Base-by-base conservation (phyloP, 2,888 invertebrate species). In the Sympetrum striolatum region DNA sequence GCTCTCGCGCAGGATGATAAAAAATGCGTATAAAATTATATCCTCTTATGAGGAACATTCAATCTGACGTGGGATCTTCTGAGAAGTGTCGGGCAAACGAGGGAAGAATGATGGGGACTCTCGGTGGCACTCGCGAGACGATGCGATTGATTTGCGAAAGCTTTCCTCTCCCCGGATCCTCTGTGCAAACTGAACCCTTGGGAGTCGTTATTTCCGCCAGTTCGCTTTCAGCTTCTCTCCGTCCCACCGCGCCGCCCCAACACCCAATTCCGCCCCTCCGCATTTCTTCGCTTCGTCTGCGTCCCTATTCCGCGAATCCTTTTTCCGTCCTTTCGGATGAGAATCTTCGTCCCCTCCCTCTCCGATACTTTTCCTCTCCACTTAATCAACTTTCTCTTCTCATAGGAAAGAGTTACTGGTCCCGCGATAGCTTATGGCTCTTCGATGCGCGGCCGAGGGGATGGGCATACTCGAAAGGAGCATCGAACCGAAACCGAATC, bases 121-220 rank as follows among this genome's bases (percentile, higher is more conserved):
- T 86, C 37, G n/a, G 58, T 60, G 60, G 37, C 86, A 60, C 60
- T 86, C 37, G 60, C 25, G 60, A 37, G 86, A 86, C 86, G 86
- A 25, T n/a, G 86, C 86, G 86, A 86, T 86, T 86, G 86, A 86
- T 86, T 86, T 86, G 86, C 86, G 37, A 86, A 64, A 86, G 81
- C 86, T 31, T 37, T 64, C 60, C 86, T 12, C 64, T 60, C 37
- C 37, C 64, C 14, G 60, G 12, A 58, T 37, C 3, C 60, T 60
- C 22, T 31, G n/a, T 37, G 86, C 86, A 86, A 86, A 86, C 86
- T 86, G 64, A 86, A 60, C 86, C 64, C 86, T 60, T n/a, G 86
- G 86, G 86, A 86, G 86, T 86, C 86, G 86, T 86, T 86, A 86
- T 86, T 86, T 86, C 86, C 86, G 60, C 86, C 86, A 86, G 60